Evolutionary conservation across 2,113 vertebrate genomes (phyloP), one percentile per base, ranked within the genome.

Genomic region (Rhegmatorhina hoffmannsi): DNA sequence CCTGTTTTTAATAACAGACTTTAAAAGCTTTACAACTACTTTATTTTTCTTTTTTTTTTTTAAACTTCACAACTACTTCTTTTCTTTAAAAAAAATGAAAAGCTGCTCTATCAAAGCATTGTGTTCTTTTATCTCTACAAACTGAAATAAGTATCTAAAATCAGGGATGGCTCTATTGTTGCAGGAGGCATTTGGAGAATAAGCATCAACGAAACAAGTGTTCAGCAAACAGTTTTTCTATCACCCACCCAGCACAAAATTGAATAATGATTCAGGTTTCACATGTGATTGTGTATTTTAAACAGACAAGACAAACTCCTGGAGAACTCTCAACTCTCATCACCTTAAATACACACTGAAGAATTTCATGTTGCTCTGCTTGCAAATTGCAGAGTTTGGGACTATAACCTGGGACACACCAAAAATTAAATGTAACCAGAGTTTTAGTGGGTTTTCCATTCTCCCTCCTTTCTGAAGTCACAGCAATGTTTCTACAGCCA

Each of bases 141-240:
- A 73, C 60, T 62, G 9, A 96, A 95, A 79, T n/a, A 64, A 8
- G 86, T 44, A 72, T 52, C 73, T 72, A 76, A 77, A 74, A 81
- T 81, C 75, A 93, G 52, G 90, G 66, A n/a, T 47, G 38, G 56
- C 40, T 28, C 21, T 72, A 63, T 55, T 10, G 38, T 80, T 89
- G 62, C 75, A 38, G 31, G 53, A 93, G 46, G 73, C 78, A 91
- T 29, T 2, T 2, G 4, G 36, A 77, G 8, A 86, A 96, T 2
- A 4, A 84, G 38, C 38, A 77, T 47, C 49, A 83, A 95, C 85
- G 63, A 82, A 76, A 67, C 47, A 67, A 85, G 69, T n/a, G 66
- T 74, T 64, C 40, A 89, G 24, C 86, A 89, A 94, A 95, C 34
- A 86, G 19, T 63, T 96, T 95, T 76, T 75, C 17, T 75, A 2